Conservation (phyloP, 2,888 invertebrate genomes). For the Macrophya alboannulata region DNA sequence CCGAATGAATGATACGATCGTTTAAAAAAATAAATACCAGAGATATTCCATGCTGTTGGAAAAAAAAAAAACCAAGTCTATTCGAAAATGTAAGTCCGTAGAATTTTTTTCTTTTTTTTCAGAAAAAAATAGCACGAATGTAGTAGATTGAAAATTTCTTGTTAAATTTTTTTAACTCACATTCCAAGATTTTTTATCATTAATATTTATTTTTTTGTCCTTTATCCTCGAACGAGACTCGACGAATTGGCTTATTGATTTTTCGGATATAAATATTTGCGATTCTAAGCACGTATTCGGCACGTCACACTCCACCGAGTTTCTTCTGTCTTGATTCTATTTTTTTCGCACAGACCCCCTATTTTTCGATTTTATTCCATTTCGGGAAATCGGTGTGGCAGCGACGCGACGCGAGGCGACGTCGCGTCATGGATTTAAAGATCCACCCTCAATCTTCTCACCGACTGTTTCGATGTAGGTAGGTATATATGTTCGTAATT, state of each 20-base stretch:
- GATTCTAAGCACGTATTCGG: slow-evolving; percentile 69
- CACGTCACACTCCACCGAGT: slow-evolving; percentile 67
- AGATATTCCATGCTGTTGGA: neutral
- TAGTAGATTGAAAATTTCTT: too few species aligned
- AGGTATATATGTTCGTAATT: neutral
- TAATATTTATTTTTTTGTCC: neutral
- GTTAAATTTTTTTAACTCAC: too few species aligned
- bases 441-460: slow-evolving; percentile 12
- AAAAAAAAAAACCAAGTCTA: neutral
- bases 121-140: too few species aligned
- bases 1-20: neutral
- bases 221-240: neutral
- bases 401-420: neutral
- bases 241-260: slow-evolving; percentile 64
- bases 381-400: slow-evolving; percentile 24
- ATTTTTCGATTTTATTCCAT: slow-evolving; percentile 28
- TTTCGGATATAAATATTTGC: slow-evolving; percentile 69
- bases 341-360: neutral
- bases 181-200: neutral
- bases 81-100: too few species aligned
- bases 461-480: neutral
- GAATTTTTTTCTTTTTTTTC: neutral
- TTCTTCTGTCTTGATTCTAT: slow-evolving; percentile 59
- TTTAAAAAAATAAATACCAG: neutral
- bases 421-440: slow-evolving; percentile 20